A percentile compares a stretch with the other conserved stretches of the same genome.
Evolutionary conservation across 35 echinoderm and acorn worm genomes (phyloP).

Genomic region (Lytechinus pictus): DNA sequence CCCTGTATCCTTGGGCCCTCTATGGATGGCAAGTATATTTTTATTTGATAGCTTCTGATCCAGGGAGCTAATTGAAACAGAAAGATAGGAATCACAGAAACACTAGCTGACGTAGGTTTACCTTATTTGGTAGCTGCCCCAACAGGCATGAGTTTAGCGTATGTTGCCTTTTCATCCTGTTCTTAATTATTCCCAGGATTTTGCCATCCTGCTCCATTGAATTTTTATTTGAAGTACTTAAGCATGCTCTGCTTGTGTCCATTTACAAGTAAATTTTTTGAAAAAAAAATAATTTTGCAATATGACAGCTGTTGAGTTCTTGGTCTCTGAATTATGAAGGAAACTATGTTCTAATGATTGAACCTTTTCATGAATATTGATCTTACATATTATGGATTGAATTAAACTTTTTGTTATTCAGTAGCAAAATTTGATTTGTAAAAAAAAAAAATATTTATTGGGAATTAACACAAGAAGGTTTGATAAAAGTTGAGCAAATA

Average conservation of each 20-base stretch:
- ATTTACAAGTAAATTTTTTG: not conserved
- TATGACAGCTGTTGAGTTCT: not conserved
- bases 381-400: not conserved
- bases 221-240: not conserved
- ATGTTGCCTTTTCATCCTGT: not conserved
- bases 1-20: not conserved
- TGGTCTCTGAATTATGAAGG: no score
- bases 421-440: not conserved
- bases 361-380: not conserved
- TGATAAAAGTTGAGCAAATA: not conserved
- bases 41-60: not conserved
- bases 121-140: not conserved
- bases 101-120: not conserved
- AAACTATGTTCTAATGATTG: not conserved
- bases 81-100: slow-evolving; percentile 13
- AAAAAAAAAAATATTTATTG: no score
- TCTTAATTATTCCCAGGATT: not conserved
- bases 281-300: not conserved
- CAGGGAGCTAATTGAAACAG: not conserved
- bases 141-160: slow-evolving; percentile 17
- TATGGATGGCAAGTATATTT: not conserved
- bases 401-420: not conserved
- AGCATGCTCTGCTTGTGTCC: not conserved
- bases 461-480: no score
- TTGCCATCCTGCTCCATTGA: not conserved